These are phyloP conservation scores for Artemia sinica DNA, from an alignment of 2,888 invertebrate genomes.

Conservation along the genomic window DNA sequence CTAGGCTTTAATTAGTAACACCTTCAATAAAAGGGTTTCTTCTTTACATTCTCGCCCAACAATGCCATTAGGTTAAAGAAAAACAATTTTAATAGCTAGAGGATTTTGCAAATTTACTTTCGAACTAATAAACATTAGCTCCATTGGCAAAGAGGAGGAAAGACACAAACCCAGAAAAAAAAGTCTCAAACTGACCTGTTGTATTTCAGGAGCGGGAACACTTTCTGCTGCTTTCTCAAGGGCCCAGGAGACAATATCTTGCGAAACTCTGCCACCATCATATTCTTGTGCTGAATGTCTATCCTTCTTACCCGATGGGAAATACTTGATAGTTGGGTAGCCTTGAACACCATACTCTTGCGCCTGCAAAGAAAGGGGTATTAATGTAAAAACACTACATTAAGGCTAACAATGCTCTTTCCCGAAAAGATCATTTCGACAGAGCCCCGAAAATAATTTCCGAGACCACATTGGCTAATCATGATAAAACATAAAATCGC, in stretches of 20 bases:
- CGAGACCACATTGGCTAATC: too few species aligned
- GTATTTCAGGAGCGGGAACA: constrained; percentile 71
- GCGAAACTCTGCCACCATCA: constrained; percentile 74
- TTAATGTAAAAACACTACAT: neutral
- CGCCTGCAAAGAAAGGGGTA: constrained; percentile 34
- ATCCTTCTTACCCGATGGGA: constrained; percentile 54
- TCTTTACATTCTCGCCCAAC: too few species aligned
- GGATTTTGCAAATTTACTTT: too few species aligned
- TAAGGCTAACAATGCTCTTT: too few species aligned
- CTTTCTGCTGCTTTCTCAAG: constrained; percentile 70
- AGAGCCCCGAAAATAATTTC: too few species aligned
- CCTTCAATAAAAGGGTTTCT: too few species aligned
- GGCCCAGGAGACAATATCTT: constrained; percentile 80
- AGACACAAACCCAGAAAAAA: constrained; percentile 13
- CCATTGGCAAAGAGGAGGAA: constrained; percentile 14
- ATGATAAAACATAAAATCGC: too few species aligned
- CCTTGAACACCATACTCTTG: constrained; percentile 70
- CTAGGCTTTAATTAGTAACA: too few species aligned
- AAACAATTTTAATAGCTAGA: too few species aligned
- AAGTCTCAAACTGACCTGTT: constrained; percentile 40
- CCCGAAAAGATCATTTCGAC: too few species aligned
- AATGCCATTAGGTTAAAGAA: too few species aligned
- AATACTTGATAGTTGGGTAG: constrained; percentile 90
- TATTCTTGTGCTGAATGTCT: constrained; percentile 48
- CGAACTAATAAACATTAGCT: neutral